Base-by-base conservation (phyloP, 1,140 invertebrate genomes). In the Cyclargus thomasi region DNA sequence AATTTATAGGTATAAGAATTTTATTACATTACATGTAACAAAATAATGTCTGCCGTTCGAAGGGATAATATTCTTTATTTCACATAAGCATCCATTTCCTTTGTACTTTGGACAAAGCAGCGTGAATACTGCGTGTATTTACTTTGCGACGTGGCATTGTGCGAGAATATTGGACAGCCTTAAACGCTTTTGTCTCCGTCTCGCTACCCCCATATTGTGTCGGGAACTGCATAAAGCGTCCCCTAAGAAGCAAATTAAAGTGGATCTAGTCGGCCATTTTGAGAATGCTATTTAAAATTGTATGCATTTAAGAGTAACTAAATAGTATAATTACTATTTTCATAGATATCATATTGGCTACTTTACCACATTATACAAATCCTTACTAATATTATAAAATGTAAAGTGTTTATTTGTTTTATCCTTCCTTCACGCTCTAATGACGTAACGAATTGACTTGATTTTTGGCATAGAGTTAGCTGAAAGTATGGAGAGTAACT, bases 151-250 rank as follows among this genome's bases (percentile, higher is more conserved):
- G 55, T 59, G 55, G 20, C 20, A 20, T 59, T 59, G 55, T 59
- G 55, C 10, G 55, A 20, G 20, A 59, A 59, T 59, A 59, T 59
- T 59, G 55, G 55, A 59, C 55, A 59, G 55, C 18, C 55, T 59
- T 59, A 59, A 59, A 59, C 10, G 55, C 55, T 59, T 59, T 59
- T 59, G 55, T 59, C 18, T 59, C 53, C 17, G n/a, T 17, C 55
- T 59, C 18, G 20, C 7, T 59, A 47, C 39, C 39, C 14, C 55
- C 55, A 59, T 20, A 20, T 59, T 59, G 55, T 59, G 55, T 21
- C 1, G 55, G 55, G 55, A 59, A 59, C 21, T 59, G 20, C 55
- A 59, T 59, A 11, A n/a, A 21, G 18, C 55, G 55, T 20, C 8
- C 29, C 8, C 29, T 29, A 59, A 20, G 55, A 59, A 20, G 55